Percentiles rank a stretch among this genome's conserved stretches.
These are phyloP conservation scores for Formicarius rufipectus DNA, from an alignment of 2,113 vertebrate genomes.

Conservation along the genomic window DNA sequence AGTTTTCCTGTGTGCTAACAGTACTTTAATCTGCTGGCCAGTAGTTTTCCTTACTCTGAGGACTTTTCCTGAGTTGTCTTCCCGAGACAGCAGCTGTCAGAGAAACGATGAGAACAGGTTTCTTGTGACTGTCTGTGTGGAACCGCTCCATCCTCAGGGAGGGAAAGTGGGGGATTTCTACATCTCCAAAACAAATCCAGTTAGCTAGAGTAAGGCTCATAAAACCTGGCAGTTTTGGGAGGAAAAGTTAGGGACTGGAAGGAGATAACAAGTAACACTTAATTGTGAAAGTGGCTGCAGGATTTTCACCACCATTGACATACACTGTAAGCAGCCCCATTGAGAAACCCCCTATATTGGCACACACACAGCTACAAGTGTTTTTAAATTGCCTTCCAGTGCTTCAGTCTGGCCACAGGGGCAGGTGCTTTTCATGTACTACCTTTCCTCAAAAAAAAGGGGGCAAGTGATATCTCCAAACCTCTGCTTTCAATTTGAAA, in stretches of 20 bases:
- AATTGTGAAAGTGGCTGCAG: not conserved
- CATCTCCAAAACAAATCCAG: not conserved
- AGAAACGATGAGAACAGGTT: conserved; percentile 21
- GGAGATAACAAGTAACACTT: not conserved
- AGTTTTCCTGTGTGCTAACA: not conserved
- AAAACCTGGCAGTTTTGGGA: conserved; percentile 7
- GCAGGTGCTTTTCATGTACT: not conserved
- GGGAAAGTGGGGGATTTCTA: not conserved
- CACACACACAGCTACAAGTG: not conserved
- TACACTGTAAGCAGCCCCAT: not conserved
- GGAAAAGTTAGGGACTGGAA: not conserved
- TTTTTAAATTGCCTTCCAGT: not conserved
- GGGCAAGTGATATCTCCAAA: not conserved
- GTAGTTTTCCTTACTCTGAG: not conserved
- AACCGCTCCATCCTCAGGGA: conserved; percentile 19
- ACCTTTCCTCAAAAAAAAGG: not conserved
- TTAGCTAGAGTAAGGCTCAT: not conserved
- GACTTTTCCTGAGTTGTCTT: conserved; percentile 21
- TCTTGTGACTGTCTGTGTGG: conserved; percentile 55
- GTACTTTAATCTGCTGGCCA: not conserved
- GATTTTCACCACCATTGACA: not conserved
- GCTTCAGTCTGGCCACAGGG: not conserved
- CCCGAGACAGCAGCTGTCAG: conserved; percentile 54
- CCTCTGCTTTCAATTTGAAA: not conserved
- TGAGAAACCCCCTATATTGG: not conserved